Base-by-base conservation (phyloP, 2,888 invertebrate genomes). In the Lottia gigantea region DNA sequence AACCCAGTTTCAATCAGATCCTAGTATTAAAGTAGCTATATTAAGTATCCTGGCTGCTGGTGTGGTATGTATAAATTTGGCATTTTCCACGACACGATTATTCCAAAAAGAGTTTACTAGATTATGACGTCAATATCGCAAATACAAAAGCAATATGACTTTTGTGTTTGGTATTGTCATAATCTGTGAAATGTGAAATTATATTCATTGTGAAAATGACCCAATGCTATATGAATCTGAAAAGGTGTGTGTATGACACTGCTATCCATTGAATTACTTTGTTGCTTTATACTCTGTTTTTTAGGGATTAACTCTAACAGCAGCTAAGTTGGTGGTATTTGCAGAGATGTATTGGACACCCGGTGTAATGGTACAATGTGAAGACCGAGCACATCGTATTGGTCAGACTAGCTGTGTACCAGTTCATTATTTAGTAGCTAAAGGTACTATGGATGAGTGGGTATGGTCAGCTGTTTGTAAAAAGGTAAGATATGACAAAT, bases 311-410 rank as follows among this genome's bases (percentile, higher is more conserved):
- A 87, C 86, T 7, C 78, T 87, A 46, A 87, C 87, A 0, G 85
- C 86, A 40, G 87, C 87, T 55, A 83, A 79, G 19, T 75, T 87
- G 70, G 87, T 87, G 23, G 85, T 87, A 72, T 87, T 87, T 83
- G 85, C 86, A 4, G 88, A 88, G 81, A 80, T 88, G 80, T 85
- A 87, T 78, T 88, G 88, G 88, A 88, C 87, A 0, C 88, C 88
- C 0, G 87, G 87, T 40, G 77, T 83, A 0, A 80, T 88, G 81
- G 74, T 85, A 7, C 88, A 88, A 76, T 87, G 87, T 77, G 88
- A 88, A 73, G 88, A 88, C 74, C 76, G 88, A 1, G 87, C 86
- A 7, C 87, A 88, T 70, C 80, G 88, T 23, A 87, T 88, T 65
- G 88, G 88, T 8, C 88, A 87, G 73, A 80, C 79, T 19, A 75